These are phyloP conservation scores for Tragelaphus strepsiceros DNA, from an alignment of 2,113 vertebrate species.

Conservation along the genomic window DNA sequence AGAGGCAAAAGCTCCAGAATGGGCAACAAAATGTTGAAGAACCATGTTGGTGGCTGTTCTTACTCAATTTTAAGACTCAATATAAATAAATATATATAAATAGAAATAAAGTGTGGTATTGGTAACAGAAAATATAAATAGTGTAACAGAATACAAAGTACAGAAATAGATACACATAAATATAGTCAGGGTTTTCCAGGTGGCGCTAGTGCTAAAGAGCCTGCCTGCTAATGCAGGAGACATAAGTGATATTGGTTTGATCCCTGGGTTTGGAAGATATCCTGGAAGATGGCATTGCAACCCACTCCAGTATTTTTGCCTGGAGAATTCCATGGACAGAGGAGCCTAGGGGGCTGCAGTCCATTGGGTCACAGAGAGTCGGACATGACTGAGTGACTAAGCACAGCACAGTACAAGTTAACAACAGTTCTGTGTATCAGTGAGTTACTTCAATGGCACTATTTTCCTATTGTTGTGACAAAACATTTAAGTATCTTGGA, in stretches of 20 bases:
- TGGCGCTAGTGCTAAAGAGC: neutral
- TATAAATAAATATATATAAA: neutral
- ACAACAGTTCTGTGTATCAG: conserved; percentile 54
- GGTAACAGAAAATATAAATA: neutral
- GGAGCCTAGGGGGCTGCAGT: neutral
- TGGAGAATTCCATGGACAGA: neutral
- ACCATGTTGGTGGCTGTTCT: neutral
- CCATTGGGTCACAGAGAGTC: neutral
- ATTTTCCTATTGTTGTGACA: conserved; percentile 37
- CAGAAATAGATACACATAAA: neutral
- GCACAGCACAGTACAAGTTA: neutral
- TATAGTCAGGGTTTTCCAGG: neutral
- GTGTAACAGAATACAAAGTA: neutral
- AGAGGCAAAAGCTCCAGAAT: neutral
- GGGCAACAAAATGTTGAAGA: neutral
- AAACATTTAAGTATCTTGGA: conserved; percentile 48
- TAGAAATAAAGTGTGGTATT: neutral
- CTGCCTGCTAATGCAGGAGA: neutral
- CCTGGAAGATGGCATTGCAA: neutral
- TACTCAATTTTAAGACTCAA: neutral
- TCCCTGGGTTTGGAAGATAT: neutral
- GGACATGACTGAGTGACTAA: neutral
- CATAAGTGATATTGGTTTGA: neutral
- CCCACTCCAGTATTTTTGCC: neutral
- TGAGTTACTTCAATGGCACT: conserved; percentile 24